phyloP scores from a whole-genome alignment of 2,888 invertebrate species.

The Deilephila elpenor region DNA sequence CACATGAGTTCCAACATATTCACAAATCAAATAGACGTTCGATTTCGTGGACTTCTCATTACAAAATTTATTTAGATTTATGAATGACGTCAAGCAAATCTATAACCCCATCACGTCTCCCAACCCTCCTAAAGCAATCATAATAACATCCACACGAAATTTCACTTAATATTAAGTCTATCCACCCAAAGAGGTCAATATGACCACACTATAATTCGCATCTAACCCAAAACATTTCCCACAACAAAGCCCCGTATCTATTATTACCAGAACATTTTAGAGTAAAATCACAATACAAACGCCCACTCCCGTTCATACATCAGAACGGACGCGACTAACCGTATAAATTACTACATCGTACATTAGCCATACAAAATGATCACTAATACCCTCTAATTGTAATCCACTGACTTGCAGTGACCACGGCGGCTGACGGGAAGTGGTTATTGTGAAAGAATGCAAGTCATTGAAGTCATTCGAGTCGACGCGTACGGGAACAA shows the following conservation, averaged over 20 bases:
- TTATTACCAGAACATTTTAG: slow-evolving; percentile 9
- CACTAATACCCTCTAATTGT: slow-evolving; percentile 28
- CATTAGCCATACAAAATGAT: slow-evolving; percentile 29
- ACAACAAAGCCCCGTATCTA: neutral
- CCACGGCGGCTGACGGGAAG: slow-evolving; percentile 25
- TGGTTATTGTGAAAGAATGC: slow-evolving; percentile 31
- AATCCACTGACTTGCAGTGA: slow-evolving; percentile 32
- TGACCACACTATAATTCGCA: neutral
- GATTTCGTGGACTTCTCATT: too few relatives aligned
- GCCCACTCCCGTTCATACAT: slow-evolving; percentile 5
- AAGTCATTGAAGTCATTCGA: slow-evolving; percentile 33
- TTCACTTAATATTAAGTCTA: neutral
- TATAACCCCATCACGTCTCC: too few relatives aligned
- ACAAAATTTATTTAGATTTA: too few relatives aligned
- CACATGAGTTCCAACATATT: too few relatives aligned
- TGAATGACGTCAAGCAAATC: too few relatives aligned
- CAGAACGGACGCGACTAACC: neutral
- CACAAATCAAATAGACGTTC: too few relatives aligned
- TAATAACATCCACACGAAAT: neutral
- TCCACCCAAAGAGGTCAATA: neutral
- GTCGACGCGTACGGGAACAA: slow-evolving; percentile 11
- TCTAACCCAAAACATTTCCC: neutral
- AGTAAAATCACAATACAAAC: slow-evolving; percentile 14
- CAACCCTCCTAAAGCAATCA: neutral
- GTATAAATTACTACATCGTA: slow-evolving; percentile 5